Percentiles rank a stretch among this genome's conserved stretches.
Conservation (phyloP, 2,888 invertebrate genomes). For the Arge pagana region DNA sequence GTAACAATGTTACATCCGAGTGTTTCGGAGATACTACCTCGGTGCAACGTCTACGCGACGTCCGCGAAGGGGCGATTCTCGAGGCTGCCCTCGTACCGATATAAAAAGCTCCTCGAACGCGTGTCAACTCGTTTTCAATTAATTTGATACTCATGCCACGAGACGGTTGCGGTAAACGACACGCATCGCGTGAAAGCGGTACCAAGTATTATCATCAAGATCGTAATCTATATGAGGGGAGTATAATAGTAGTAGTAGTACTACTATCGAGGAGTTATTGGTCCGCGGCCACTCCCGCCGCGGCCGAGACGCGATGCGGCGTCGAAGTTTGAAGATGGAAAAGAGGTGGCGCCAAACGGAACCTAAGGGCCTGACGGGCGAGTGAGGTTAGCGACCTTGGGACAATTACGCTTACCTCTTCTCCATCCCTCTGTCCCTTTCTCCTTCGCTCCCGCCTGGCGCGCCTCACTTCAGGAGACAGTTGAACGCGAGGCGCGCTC, state of each 20-base stretch:
- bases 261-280: neutral
- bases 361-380: conserved; percentile 40
- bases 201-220: conserved; percentile 10
- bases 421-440: too few species aligned
- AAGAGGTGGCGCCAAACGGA: conserved; percentile 45
- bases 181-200: conserved; percentile 13
- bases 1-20: too few species aligned
- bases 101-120: conserved; percentile 6
- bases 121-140: conserved; percentile 7
- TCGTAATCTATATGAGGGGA: conserved; percentile 2
- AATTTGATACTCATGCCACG: conserved; percentile 4
- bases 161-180: neutral
- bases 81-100: too few species aligned
- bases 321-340: neutral
- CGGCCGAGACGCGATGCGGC: neutral
- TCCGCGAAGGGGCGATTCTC: too few species aligned
- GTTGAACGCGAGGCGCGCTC: too few species aligned
- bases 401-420: too few species aligned
- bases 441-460: too few species aligned
- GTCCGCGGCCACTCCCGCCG: neutral
- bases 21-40: too few species aligned
- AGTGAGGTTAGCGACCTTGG: conserved; percentile 37
- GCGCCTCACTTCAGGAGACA: too few species aligned
- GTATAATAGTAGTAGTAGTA: neutral
- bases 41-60: too few species aligned